Base-by-base conservation (phyloP, 2,797 vertebrate species). In the Gila robusta region DNA sequence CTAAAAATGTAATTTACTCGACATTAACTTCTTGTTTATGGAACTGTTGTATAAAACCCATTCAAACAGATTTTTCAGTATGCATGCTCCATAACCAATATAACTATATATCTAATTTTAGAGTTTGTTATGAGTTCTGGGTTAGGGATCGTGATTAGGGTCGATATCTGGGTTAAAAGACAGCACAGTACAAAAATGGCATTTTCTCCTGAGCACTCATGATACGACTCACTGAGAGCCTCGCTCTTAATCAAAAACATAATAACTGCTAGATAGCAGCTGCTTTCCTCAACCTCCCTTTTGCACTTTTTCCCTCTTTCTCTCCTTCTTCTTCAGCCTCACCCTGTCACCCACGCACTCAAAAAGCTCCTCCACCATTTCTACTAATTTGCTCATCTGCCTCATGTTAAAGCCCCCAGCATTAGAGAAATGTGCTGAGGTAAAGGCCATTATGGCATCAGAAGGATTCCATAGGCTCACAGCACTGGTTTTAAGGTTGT, bases 321-420 rank as follows among this genome's bases (percentile, higher is more conserved):
- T 70, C 14, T 67, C n/a, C 32, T 41, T 64, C 59, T 52, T 64
- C 59, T 79, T 88, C 64, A 77, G n/a, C 56, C 56, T 62, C 73
- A 71, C 10, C 12, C 54, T 72, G 66, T 72, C 78, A 73, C 52
- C 77, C 90, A 89, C 73, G 86, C 90, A 89, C 87, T 87, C 89
- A 84, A 47, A 87, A 59, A 64, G 74, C 87, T 85, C 32, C 74
- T 83, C 84, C 72, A 81, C 72, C 83, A 89, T 87, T 80, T 86
- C 77, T 85, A 84, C 79, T 88, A 39, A 66, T 91, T 88, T 90
- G 70, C 74, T 79, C 90, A 92, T 93, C 88, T 90, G 78, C n/a
- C 52, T 72, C 66, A 85, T 72, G 79, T 71, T 78, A 89, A 83
- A 71, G 72, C 28, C 39, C 41, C 41, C 87, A 49, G 14, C 47